Conservation (phyloP, 2,888 invertebrate genomes). For the Pediacus dermestoides region DNA sequence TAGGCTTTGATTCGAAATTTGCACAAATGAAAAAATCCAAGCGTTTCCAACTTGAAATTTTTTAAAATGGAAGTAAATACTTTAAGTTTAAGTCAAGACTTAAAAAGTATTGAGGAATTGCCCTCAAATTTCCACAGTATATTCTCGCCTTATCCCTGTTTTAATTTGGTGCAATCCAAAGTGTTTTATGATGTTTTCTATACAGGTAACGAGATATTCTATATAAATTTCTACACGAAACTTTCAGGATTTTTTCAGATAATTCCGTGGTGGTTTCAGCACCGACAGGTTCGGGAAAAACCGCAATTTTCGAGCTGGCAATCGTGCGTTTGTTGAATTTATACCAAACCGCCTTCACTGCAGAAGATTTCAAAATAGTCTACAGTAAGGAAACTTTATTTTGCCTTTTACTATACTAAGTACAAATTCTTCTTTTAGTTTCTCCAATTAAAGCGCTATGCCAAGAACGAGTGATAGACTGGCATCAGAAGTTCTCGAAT, state of each 20-base stretch:
- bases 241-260: slow-evolving; percentile 48
- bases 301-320: slow-evolving; percentile 77
- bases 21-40: too few relatives aligned
- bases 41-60: too few relatives aligned
- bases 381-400: slow-evolving; percentile 58
- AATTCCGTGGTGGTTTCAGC: slow-evolving; percentile 71
- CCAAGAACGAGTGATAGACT: slow-evolving; percentile 67
- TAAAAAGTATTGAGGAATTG: not conserved
- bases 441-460: slow-evolving; percentile 79
- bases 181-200: slow-evolving; percentile 66
- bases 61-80: too few relatives aligned
- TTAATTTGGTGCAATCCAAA: slow-evolving; percentile 70
- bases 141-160: slow-evolving; percentile 41
- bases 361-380: slow-evolving; percentile 62
- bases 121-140: not conserved
- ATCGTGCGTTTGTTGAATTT: slow-evolving; percentile 64
- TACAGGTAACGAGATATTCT: slow-evolving; percentile 51
- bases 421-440: slow-evolving; percentile 52
- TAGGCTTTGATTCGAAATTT: too few relatives aligned
- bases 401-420: not conserved
- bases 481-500: slow-evolving; percentile 65
- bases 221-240: not conserved
- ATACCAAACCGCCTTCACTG: slow-evolving; percentile 46
- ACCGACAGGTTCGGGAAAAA: slow-evolving; percentile 82
- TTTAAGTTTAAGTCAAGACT: too few relatives aligned